Base-by-base conservation (phyloP, 2,113 vertebrate genomes). In the Struthio camelus region DNA sequence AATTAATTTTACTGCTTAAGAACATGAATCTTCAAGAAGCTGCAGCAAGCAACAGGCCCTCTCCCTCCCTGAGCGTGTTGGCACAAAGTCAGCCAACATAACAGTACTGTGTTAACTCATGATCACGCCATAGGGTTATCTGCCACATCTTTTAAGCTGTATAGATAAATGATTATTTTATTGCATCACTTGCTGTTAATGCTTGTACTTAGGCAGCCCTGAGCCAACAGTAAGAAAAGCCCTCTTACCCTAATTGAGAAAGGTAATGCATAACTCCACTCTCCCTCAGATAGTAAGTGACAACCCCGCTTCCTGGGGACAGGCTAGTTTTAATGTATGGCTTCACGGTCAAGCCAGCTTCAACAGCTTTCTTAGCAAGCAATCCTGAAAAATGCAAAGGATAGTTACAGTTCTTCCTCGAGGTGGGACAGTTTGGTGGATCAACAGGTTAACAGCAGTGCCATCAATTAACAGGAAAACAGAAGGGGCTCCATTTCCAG, bases 251-350 rank as follows among this genome's bases (percentile, higher is more conserved):
- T 19, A 99, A 98, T 12, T 99, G 97, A 67, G 98, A 96, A 82
- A 99, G 99, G 89, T 98, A 99, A 44, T 97, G 98, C 99, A 99
- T 99, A 38, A 99, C 99, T 24, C 99, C 99, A 11, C 99, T 99
- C 94, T 99, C 99, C 75, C 98, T 98, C 22, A 99, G 98, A 95
- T 99, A 99, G 93, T 99, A 99, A 34, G 99, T 99, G 93, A 99
- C 99, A n/a, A 99, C 99, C 2, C 99, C 99, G 0, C 99, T 99
- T 91, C 99, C 99, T 1, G 99, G 99, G 2, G 99, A 99, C 95
- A 99, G 97, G 95, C 99, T 99, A 27, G 99, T 99, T 98, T 99
- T 99, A 86, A 99, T 98, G 94, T 99, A 99, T 1, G 99, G 99
- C 95, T 99, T 99, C 97, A 99, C 99, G 1, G 92, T 98, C 91